A percentile compares a stretch with the other conserved stretches of the same genome.
phyloP scores from a whole-genome alignment of 2,888 invertebrate species.

The Orchesellides sinensis region DNA sequence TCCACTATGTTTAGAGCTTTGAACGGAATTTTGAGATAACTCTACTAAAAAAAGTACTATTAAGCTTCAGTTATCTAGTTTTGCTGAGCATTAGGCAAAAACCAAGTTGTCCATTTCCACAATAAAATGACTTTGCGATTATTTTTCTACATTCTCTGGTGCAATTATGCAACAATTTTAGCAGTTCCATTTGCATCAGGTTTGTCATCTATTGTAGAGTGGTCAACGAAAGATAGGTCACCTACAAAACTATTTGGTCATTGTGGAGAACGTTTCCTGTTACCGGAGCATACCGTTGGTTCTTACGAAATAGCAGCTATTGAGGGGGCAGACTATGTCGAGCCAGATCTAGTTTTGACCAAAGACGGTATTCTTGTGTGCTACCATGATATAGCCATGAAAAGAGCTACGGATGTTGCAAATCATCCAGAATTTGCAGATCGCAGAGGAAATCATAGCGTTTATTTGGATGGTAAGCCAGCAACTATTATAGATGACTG shows the following conservation, averaged over 20 bases:
- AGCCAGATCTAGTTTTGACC: slow-evolving; percentile 72
- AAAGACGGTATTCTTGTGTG: slow-evolving; percentile 70
- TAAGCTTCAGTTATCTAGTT: no score
- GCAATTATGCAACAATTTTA: no score
- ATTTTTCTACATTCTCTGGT: no score
- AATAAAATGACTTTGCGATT: no score
- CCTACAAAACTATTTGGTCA: slow-evolving; percentile 57
- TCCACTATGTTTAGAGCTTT: no score
- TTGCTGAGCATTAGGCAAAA: no score
- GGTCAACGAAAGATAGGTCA: neutral
- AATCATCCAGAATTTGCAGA: slow-evolving; percentile 57
- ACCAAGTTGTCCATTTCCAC: no score
- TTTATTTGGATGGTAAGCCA: slow-evolving; percentile 25
- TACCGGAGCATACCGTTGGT: slow-evolving; percentile 71
- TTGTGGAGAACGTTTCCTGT: slow-evolving; percentile 70
- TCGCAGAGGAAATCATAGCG: neutral
- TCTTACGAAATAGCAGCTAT: slow-evolving; percentile 71
- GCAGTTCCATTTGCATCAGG: no score
- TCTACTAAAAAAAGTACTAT: no score
- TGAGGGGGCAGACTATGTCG: slow-evolving; percentile 70
- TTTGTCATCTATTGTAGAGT: neutral
- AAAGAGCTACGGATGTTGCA: slow-evolving; percentile 65
- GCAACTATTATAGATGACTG: slow-evolving; percentile 59
- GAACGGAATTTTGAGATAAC: no score
- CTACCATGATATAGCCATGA: slow-evolving; percentile 70